A percentile compares a stretch with the other conserved stretches of the same genome.
phyloP scores from a whole-genome alignment of 2,888 invertebrate genomes.

The Hemistola chrysoprasaria region DNA sequence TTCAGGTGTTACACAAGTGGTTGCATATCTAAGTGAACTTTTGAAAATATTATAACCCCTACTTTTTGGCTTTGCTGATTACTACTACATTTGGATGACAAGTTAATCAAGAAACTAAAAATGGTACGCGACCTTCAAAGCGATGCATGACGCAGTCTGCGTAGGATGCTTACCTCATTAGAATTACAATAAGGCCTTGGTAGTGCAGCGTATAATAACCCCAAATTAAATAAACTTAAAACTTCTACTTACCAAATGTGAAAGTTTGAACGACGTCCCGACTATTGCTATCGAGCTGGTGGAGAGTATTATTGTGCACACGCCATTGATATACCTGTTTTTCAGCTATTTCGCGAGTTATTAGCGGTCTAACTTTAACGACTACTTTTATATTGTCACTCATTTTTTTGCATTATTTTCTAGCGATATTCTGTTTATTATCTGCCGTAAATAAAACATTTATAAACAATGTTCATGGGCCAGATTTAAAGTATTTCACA shows the following conservation, averaged over 20 bases:
- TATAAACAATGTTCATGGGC: slow-evolving; percentile 1
- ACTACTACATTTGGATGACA: too few species aligned
- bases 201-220: slow-evolving; percentile 27
- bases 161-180: slow-evolving; percentile 26
- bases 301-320: slow-evolving; percentile 82
- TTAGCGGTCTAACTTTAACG: slow-evolving; percentile 87
- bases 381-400: slow-evolving; percentile 88
- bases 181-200: slow-evolving; percentile 34
- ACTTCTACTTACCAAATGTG: slow-evolving; percentile 64
- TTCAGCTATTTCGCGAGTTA: slow-evolving; percentile 84
- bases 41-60: too few species aligned
- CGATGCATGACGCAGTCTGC: slow-evolving; percentile 24
- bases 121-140: slow-evolving; percentile 29
- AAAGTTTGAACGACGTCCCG: slow-evolving; percentile 50
- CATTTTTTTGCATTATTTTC: slow-evolving; percentile 60
- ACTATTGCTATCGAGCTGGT: slow-evolving; percentile 79
- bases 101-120: background rate
- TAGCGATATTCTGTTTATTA: slow-evolving; percentile 7
- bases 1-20: too few species aligned
- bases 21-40: too few species aligned
- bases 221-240: slow-evolving; percentile 29
- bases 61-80: too few species aligned
- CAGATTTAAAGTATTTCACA: background rate
- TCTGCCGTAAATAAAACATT: slow-evolving; percentile 4
- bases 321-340: slow-evolving; percentile 83